A percentile compares a stretch with the other conserved stretches of the same genome.
Evolutionary conservation across 2,888 invertebrate genomes (phyloP).

Genomic region (Biston betularia): DNA sequence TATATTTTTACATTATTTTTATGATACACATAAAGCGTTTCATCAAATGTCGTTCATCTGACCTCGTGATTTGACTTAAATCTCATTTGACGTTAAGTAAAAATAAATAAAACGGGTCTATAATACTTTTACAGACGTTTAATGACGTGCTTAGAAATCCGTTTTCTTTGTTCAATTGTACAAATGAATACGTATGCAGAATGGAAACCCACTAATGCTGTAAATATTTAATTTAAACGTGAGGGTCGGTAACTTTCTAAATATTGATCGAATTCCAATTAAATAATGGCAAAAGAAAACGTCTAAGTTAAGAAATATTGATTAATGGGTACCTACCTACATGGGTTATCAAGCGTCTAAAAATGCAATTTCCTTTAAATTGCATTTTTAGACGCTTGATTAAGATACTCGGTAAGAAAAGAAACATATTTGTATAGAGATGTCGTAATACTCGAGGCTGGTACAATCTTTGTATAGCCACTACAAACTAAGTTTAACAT

Average conservation of each 20-base stretch:
- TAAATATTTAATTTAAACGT: constrained; percentile 39
- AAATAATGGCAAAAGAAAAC: constrained; percentile 2
- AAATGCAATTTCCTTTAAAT: no score
- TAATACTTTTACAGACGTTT: neutral
- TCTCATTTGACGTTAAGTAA: neutral
- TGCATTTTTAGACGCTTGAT: no score
- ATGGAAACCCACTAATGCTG: constrained; percentile 23
- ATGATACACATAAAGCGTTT: neutral
- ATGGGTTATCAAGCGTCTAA: neutral
- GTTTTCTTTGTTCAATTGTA: constrained; percentile 11
- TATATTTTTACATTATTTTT: no score
- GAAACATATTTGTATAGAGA: no score
- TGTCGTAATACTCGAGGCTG: no score
- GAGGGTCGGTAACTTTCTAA: constrained; percentile 20
- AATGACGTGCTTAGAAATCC: constrained; percentile 5
- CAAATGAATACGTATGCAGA: constrained; percentile 23
- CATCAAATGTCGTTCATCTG: neutral
- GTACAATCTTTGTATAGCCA: no score
- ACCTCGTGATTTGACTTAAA: neutral
- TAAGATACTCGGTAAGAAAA: no score
- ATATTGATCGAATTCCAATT: constrained; percentile 33
- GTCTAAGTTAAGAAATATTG: neutral
- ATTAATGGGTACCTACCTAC: neutral
- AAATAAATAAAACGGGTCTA: neutral
- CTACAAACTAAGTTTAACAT: no score